Evolutionary conservation across 30 jellyfish, hydroid and myxozoan species (phyloP).

Genomic region (Hydra vulgaris): DNA sequence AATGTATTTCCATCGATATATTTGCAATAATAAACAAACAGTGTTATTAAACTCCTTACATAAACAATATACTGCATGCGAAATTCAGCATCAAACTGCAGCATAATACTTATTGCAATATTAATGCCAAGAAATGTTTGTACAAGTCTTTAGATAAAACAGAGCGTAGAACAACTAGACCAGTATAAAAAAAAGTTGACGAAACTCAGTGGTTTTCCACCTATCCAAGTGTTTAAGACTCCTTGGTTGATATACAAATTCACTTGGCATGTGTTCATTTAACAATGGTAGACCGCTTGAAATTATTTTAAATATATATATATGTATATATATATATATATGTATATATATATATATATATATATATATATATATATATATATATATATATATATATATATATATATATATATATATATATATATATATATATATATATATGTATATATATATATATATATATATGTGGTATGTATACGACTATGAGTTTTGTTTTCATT

Average conservation of each 20-base stretch:
- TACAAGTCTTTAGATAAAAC: constrained; percentile 12
- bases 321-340: too few relatives aligned
- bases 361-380: too few relatives aligned
- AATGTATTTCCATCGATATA: constrained; percentile 27
- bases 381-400: too few relatives aligned
- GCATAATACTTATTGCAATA: constrained; percentile 22
- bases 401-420: too few relatives aligned
- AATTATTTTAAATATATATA: not conserved
- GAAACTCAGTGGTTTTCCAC: constrained; percentile 57
- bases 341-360: too few relatives aligned
- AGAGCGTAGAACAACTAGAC: constrained; percentile 25
- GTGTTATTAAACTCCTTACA: constrained; percentile 22
- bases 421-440: too few relatives aligned
- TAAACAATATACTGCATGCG: constrained; percentile 13
- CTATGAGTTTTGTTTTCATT: not conserved
- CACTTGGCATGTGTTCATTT: constrained; percentile 23
- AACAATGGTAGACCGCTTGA: constrained; percentile 8
- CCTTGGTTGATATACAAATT: constrained; percentile 39
- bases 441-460: too few relatives aligned
- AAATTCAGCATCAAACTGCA: constrained; percentile 10
- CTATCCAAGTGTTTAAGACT: constrained; percentile 18
- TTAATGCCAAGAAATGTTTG: constrained; percentile 27
- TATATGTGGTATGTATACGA: not conserved
- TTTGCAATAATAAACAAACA: constrained; percentile 22
- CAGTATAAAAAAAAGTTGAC: constrained; percentile 53